A percentile compares a stretch with the other conserved stretches of the same genome.
These are phyloP conservation scores for Ophthalmotilapia sp. DNA, from an alignment of 2,113 vertebrate species.

Conservation along the genomic window DNA sequence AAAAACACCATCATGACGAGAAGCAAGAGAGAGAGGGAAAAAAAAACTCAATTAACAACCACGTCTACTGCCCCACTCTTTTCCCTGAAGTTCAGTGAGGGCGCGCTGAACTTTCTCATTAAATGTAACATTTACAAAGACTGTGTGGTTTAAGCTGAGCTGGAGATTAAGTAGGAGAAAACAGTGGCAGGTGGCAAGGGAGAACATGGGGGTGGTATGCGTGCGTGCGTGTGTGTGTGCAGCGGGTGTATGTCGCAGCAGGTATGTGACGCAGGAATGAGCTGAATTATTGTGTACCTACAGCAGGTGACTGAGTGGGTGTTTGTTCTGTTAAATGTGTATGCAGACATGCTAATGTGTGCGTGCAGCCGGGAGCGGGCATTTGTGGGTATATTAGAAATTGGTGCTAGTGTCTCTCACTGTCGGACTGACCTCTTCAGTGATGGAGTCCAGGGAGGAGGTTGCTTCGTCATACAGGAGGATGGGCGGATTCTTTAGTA, in stretches of 20 bases:
- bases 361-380: neutral
- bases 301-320: slow-evolving; percentile 47
- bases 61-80: neutral
- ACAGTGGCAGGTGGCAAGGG: slow-evolving; percentile 51
- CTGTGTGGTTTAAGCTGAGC: slow-evolving; percentile 49
- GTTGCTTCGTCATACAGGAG: slow-evolving; percentile 97
- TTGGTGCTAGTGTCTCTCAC: neutral
- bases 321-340: slow-evolving; percentile 42
- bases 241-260: slow-evolving; percentile 35
- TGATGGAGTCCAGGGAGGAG: slow-evolving; percentile 97
- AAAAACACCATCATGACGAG: slow-evolving; percentile 7
- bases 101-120: slow-evolving; percentile 54
- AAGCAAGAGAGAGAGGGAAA: neutral
- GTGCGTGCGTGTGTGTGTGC: neutral
- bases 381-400: neutral
- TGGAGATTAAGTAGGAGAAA: slow-evolving; percentile 52
- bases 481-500: slow-evolving; percentile 89
- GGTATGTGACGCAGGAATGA: slow-evolving; percentile 33
- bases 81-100: slow-evolving; percentile 32
- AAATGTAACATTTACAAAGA: slow-evolving; percentile 65
- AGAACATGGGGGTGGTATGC: slow-evolving; percentile 23
- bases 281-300: slow-evolving; percentile 42
- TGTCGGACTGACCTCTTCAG: slow-evolving; percentile 84
- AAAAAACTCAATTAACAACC: slow-evolving; percentile 39
- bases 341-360: neutral